Percentiles rank a stretch among this genome's conserved stretches.
Conservation (phyloP, 2,113 vertebrate species). For the Syngnathus scovelli region DNA sequence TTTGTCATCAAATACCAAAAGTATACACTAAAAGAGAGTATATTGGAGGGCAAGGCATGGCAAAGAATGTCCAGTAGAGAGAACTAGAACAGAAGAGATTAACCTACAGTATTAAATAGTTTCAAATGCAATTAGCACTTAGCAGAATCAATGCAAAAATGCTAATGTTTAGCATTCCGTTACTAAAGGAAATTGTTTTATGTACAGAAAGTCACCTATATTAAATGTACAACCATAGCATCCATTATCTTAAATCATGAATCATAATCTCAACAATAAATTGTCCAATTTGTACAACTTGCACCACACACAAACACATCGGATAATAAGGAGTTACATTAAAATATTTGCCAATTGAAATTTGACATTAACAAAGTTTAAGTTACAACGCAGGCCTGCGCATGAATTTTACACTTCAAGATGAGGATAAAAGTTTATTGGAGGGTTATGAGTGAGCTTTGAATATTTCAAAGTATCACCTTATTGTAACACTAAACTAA, state of each 20-base stretch:
- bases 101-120: slow-evolving; percentile 1
- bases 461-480: neutral
- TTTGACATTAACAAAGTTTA: neutral
- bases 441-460: slow-evolving; percentile 13
- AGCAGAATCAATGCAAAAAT: slow-evolving; percentile 31
- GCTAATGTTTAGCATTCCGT: slow-evolving; percentile 18
- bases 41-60: slow-evolving; percentile 3
- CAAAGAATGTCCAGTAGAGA: neutral
- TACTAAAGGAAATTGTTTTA: slow-evolving; percentile 4
- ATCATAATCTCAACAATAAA: neutral
- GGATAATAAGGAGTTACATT: neutral
- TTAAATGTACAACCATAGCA: neutral
- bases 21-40: slow-evolving; percentile 31
- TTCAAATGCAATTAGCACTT: slow-evolving; percentile 31
- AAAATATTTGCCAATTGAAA: neutral
- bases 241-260: neutral
- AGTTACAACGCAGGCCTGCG: neutral
- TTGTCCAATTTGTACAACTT: neutral
- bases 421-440: neutral
- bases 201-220: neutral
- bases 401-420: slow-evolving; percentile 1
- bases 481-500: neutral
- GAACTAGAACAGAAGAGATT: slow-evolving; percentile 3
- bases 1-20: slow-evolving; percentile 21
- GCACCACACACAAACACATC: neutral